phyloP scores from a whole-genome alignment of 2,113 vertebrate species.

The Capreolus pygargus region DNA sequence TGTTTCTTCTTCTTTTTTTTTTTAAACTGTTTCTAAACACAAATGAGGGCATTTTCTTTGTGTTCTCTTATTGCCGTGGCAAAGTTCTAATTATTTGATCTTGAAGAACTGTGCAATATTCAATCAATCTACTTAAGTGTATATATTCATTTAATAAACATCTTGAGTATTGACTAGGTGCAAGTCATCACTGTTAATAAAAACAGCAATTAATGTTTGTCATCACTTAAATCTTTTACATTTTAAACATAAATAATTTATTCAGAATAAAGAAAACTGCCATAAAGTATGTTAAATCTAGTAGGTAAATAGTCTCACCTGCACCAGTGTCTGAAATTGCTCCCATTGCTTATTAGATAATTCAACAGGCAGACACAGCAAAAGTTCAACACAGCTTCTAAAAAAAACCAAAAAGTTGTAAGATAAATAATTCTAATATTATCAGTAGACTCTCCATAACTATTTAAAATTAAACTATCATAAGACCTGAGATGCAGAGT shows the following conservation, averaged over 20 bases:
- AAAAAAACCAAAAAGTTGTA: conserved; percentile 64
- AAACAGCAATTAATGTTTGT: conserved; percentile 3
- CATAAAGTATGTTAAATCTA: conserved; percentile 19
- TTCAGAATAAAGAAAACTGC: not conserved
- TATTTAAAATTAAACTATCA: conserved; percentile 42
- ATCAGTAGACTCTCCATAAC: not conserved
- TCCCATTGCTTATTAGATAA: conserved; percentile 90
- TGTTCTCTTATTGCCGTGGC: conserved; percentile 17
- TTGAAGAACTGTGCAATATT: not conserved
- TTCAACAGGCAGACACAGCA: conserved; percentile 91
- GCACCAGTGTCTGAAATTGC: conserved; percentile 89
- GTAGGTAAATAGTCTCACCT: conserved; percentile 84
- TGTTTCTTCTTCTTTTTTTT: not conserved
- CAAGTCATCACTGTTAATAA: not conserved
- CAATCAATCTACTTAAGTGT: not conserved
- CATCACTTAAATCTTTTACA: conserved; percentile 24
- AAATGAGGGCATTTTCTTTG: conserved; percentile 34
- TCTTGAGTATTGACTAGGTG: not conserved
- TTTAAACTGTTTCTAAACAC: conserved; percentile 27
- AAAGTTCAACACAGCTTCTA: conserved; percentile 96
- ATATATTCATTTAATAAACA: conserved; percentile 11
- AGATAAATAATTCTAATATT: conserved; percentile 11
- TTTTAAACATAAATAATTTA: not conserved
- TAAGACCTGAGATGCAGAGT: not conserved
- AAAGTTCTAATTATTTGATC: not conserved